phyloP scores from a whole-genome alignment of 2,113 vertebrate genomes.

The Dinomys branickii region DNA sequence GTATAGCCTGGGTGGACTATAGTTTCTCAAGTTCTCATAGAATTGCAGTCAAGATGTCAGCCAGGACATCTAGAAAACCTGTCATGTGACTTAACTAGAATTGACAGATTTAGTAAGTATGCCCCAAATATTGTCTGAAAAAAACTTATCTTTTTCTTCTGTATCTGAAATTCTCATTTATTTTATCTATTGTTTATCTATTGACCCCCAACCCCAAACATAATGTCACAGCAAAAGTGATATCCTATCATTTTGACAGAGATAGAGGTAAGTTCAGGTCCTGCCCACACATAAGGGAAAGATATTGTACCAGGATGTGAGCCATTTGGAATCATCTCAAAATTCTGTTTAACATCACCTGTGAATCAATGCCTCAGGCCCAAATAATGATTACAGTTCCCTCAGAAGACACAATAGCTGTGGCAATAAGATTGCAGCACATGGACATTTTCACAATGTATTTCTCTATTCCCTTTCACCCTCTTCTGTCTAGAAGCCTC shows the following conservation, averaged over 20 bases:
- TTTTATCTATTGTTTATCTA: not conserved
- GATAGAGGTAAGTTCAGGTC: not conserved
- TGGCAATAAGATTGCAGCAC: not conserved
- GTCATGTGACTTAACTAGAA: not conserved
- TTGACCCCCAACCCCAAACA: not conserved
- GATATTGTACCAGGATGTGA: no score
- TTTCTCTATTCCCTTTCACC: not conserved
- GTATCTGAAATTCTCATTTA: slow-evolving; percentile 1
- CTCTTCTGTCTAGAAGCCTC: not conserved
- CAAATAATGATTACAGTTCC: not conserved
- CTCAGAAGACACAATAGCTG: not conserved
- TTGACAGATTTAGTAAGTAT: not conserved
- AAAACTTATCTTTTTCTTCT: not conserved
- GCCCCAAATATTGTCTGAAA: not conserved
- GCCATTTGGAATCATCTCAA: not conserved
- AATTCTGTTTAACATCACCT: not conserved
- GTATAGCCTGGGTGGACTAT: not conserved
- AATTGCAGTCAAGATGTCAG: not conserved
- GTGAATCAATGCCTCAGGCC: not conserved
- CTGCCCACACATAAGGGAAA: not conserved
- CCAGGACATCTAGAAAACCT: not conserved
- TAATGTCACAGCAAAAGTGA: not conserved
- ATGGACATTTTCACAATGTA: not conserved
- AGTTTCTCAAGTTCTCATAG: not conserved
- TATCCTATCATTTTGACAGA: not conserved